Evolutionary conservation across 2,113 vertebrate genomes (phyloP).

Genomic region (Malurus alboscapulatus): DNA sequence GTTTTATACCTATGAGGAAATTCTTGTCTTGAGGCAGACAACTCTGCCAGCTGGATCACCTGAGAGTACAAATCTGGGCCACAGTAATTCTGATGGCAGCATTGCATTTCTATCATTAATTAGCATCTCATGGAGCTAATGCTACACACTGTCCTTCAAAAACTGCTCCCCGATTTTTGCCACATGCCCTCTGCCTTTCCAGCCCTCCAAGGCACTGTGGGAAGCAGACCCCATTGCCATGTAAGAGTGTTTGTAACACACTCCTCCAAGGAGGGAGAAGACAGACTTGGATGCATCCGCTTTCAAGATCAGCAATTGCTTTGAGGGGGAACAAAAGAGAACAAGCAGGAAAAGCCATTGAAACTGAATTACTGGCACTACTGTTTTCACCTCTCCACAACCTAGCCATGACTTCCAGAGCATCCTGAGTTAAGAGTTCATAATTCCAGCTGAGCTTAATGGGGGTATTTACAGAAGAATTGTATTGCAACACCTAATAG

Average conservation of each 20-base stretch:
- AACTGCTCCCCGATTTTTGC: background rate
- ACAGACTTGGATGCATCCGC: background rate
- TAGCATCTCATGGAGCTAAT: background rate
- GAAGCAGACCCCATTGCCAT: background rate
- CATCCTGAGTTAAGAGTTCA: conserved; percentile 16
- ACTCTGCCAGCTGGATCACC: background rate
- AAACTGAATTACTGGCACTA: conserved; percentile 13
- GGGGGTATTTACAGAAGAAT: conserved; percentile 23
- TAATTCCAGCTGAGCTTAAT: conserved; percentile 27
- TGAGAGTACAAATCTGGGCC: conserved; percentile 15
- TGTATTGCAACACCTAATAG: conserved; percentile 33
- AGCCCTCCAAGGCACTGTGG: background rate
- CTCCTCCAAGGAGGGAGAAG: background rate
- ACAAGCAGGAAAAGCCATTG: background rate
- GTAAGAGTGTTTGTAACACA: background rate
- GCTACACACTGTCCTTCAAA: background rate
- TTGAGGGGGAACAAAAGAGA: background rate
- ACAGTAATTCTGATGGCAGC: background rate
- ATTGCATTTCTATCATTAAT: background rate
- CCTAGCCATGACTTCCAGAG: conserved; percentile 16
- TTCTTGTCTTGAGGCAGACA: conserved; percentile 5
- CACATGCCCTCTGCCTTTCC: background rate
- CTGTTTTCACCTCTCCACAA: conserved; percentile 33
- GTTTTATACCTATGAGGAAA: background rate
- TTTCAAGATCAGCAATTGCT: conserved; percentile 16